Evolutionary conservation across 2,888 invertebrate species (phyloP), one percentile per base, ranked within the genome.

Genomic region (Candidula unifasciata): DNA sequence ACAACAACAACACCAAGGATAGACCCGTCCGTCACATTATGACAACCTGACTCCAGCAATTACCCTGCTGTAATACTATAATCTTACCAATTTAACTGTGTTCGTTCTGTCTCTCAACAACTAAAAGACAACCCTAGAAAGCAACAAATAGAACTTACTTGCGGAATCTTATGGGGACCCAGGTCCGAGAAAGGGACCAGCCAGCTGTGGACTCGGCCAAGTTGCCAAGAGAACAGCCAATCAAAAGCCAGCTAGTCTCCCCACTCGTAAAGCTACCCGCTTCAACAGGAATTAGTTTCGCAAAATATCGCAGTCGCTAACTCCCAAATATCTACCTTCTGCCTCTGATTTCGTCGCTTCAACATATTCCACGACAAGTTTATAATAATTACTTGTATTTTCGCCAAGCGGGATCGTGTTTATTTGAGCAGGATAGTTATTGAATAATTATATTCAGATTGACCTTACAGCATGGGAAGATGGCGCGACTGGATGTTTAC

Each of bases 401-500:
- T 10, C 3, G 30, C 3, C 44, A 0, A 44, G 21, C 44, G 30
- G 2, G 30, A 35, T 44, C 30, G 16, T 44, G 66, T 68, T 24
- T 5, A 30, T 64, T 35, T 35, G 27, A 64, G n/a, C n/a, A 44
- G 30, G 71, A 82, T 73, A 35, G 81, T 73, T 37, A 10, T 71
- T 84, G 57, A 82, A 80, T 60, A 77, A 80, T 69, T 66, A 76
- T 79, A 77, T 82, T 84, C 80, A 80, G 81, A 82, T 86, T 86
- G 87, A 87, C 86, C 84, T 87, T 86, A 86, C 85, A 87, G 87
- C 86, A 86, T 87, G 87, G 87, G 85, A 87, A 90, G 91, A 93
- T 92, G 90, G 93, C 92, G 91, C 91, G 91, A 89, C 89, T 89
- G 88, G 91, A 91, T 83, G 89, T 88, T 88, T 90, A 92, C 88